Evolutionary conservation across 2,888 invertebrate genomes (phyloP), one percentile per base, ranked within the genome.

Genomic region (Spilosoma lubricipeda): DNA sequence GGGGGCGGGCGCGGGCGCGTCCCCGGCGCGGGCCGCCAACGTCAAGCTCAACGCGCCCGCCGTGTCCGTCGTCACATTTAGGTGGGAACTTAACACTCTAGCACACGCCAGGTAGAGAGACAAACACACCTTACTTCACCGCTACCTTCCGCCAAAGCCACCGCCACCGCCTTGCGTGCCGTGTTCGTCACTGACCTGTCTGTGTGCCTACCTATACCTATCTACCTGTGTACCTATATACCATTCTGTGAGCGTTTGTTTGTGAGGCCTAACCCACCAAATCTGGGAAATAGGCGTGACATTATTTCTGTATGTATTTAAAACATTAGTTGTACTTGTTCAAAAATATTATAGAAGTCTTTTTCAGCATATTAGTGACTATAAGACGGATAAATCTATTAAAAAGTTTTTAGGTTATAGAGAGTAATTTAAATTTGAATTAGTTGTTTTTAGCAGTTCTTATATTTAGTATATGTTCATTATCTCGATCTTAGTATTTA

Each of bases 31-130:
- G 83, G 91, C 93, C 85, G 95, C 95, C 82, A 95, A 94, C 91
- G 95, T 96, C 67, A 95, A 95, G 80, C 93, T 96, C 48, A 94
- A 95, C 92, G 96, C 97, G 90, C 98, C 98, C 87, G 98, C 98
- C 87, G 97, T 98, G 93, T 98, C 98, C 93, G 98, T 98, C 94
- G 98, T 98, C 96, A 98, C 98, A 96, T 98, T 98, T 98, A 98
- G 98, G 98, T 98, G 97, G 97, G 98, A 97, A 96, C 96, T 96
- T 96, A 96, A 96, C 96, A 77, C 85, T 77, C 77, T 95, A 93
- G 93, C 94, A 93, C 96, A 93, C 96, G 91, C 94, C 96, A 96
- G 97, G 97, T 97, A 97, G 97, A 97, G 96, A 96, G 96, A 96
- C 96, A 95, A 93, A 96, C 96, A 96, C 96, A 80, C 86, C 76